Percentiles rank a stretch among this genome's conserved stretches.
Conservation (phyloP, 2,113 vertebrate species). For the Alethe castanea region DNA sequence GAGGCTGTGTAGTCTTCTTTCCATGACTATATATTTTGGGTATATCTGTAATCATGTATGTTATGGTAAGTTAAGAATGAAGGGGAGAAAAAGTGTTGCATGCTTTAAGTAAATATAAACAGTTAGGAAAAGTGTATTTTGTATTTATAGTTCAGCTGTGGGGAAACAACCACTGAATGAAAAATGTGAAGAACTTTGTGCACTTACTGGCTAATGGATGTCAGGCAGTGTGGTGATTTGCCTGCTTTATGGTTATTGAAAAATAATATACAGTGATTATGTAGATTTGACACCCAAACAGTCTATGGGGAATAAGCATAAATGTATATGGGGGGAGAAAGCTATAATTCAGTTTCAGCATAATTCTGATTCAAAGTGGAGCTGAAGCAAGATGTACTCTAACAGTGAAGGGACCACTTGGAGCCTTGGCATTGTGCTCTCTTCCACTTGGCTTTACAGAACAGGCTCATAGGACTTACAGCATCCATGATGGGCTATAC, state of each 20-base stretch:
- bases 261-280: conserved; percentile 63
- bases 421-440: neutral
- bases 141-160: conserved; percentile 42
- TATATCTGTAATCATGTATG: neutral
- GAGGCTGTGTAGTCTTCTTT: neutral
- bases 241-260: conserved; percentile 64
- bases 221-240: conserved; percentile 32
- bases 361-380: neutral
- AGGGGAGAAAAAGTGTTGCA: neutral
- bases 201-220: conserved; percentile 55
- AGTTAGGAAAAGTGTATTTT: conserved; percentile 40
- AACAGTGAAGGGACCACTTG: neutral
- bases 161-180: conserved; percentile 31
- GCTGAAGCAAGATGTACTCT: neutral
- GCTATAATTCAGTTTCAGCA: conserved; percentile 34
- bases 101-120: neutral
- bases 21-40: neutral
- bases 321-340: neutral
- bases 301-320: conserved; percentile 32
- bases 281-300: conserved; percentile 57
- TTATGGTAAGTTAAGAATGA: neutral
- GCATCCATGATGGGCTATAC: neutral
- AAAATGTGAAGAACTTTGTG: conserved; percentile 47
- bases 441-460: neutral
- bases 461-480: neutral